Conservation (phyloP, 2,797 vertebrate genomes). For the Lagodon rhomboides region DNA sequence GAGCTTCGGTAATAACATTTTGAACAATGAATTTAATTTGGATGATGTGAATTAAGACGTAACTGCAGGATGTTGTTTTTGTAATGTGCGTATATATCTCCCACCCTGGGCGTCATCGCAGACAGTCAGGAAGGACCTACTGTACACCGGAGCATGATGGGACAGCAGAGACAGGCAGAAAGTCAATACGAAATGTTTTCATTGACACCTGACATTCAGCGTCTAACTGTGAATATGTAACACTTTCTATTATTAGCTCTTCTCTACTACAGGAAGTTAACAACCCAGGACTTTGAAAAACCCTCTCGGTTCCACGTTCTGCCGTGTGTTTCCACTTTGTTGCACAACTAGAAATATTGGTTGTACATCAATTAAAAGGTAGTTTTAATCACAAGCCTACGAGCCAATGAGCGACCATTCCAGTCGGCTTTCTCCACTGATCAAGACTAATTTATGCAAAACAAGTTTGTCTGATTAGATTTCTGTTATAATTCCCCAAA, state of each 20-base stretch:
- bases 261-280: not conserved
- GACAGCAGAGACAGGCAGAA: not conserved
- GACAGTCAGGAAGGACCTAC: not conserved
- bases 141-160: conserved; percentile 5
- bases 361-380: too few species aligned
- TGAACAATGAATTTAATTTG: conserved; percentile 11
- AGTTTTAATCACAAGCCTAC: too few species aligned
- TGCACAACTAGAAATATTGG: not conserved
- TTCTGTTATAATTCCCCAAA: too few species aligned
- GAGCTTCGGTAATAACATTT: not conserved
- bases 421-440: too few species aligned
- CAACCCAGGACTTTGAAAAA: too few species aligned
- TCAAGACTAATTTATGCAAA: too few species aligned
- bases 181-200: not conserved
- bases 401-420: too few species aligned
- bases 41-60: not conserved
- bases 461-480: too few species aligned
- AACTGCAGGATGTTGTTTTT: too few species aligned
- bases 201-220: not conserved
- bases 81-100: not conserved
- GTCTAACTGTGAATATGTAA: not conserved
- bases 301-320: not conserved
- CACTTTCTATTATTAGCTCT: too few species aligned
- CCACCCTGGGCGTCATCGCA: not conserved
- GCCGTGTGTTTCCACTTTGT: not conserved